A percentile compares a stretch with the other conserved stretches of the same genome.
phyloP scores from a whole-genome alignment of 2,888 invertebrate species.

The Sepiola atlantica region DNA sequence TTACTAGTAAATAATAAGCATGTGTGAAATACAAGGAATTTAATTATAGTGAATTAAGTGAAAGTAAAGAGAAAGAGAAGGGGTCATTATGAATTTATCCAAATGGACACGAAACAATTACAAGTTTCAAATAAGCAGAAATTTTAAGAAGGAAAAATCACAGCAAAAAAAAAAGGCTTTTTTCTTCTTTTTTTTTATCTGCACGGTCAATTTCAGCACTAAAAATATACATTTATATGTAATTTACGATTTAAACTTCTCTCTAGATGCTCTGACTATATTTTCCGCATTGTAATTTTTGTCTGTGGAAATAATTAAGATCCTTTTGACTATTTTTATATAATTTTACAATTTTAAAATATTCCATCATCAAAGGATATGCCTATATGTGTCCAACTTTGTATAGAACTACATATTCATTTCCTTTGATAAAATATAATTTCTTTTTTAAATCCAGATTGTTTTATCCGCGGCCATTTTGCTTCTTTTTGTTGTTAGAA shows the following conservation, averaged over 20 bases:
- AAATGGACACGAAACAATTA: conserved; percentile 13
- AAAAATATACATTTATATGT: conserved; percentile 32
- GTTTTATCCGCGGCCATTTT: neutral
- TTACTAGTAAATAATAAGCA: conserved; percentile 8
- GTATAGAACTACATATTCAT: neutral
- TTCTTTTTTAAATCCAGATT: neutral
- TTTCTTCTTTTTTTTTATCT: neutral
- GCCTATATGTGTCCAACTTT: neutral
- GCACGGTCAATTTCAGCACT: neutral
- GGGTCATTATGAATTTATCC: conserved; percentile 23
- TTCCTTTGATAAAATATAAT: neutral
- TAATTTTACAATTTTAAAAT: conserved; percentile 23
- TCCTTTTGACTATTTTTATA: conserved; percentile 32
- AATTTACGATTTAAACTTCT: neutral
- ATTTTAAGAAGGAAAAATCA: neutral
- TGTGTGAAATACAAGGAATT: neutral
- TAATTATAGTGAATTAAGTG: conserved; percentile 32
- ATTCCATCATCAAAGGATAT: neutral
- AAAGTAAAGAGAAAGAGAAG: neutral
- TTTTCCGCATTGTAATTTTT: conserved; percentile 12
- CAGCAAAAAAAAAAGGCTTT: neutral
- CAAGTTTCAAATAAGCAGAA: neutral
- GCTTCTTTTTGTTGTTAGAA: neutral
- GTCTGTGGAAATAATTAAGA: conserved; percentile 32
- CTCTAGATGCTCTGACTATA: neutral